phyloP scores from a whole-genome alignment of 2,888 invertebrate genomes.

The Campoplex capitator region DNA sequence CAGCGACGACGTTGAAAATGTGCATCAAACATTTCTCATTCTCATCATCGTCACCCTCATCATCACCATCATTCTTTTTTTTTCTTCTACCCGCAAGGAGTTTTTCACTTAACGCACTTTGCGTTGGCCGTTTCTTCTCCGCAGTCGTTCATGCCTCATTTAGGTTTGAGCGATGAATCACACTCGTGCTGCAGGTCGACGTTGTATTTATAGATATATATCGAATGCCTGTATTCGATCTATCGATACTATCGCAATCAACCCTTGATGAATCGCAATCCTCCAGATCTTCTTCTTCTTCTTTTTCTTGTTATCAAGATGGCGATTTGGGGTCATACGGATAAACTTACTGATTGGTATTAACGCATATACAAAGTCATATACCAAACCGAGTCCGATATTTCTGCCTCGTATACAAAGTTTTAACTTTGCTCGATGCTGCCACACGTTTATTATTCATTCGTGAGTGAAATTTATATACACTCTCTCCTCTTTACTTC shows the following conservation, averaged over 20 bases:
- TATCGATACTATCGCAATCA: neutral
- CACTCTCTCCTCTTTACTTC: conserved; percentile 69
- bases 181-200: neutral
- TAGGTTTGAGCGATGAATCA: neutral
- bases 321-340: neutral
- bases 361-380: conserved; percentile 13
- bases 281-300: neutral
- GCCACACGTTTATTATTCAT: conserved; percentile 79
- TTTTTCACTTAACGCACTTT: conserved; percentile 30
- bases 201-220: neutral
- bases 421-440: conserved; percentile 64
- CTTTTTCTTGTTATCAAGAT: neutral
- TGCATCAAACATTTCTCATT: conserved; percentile 66
- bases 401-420: conserved; percentile 59
- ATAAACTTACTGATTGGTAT: conserved; percentile 23
- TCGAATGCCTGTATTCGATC: too few relatives aligned
- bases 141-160: neutral
- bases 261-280: neutral
- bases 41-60: conserved; percentile 60
- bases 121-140: conserved; percentile 12
- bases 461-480: conserved; percentile 77
- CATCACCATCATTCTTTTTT: conserved; percentile 55
- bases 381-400: conserved; percentile 38
- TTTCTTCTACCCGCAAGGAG: conserved; percentile 46
- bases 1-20: conserved; percentile 63